Evolutionary conservation across 2,888 invertebrate genomes (phyloP).

Genomic region (Phyto melanocephala): DNA sequence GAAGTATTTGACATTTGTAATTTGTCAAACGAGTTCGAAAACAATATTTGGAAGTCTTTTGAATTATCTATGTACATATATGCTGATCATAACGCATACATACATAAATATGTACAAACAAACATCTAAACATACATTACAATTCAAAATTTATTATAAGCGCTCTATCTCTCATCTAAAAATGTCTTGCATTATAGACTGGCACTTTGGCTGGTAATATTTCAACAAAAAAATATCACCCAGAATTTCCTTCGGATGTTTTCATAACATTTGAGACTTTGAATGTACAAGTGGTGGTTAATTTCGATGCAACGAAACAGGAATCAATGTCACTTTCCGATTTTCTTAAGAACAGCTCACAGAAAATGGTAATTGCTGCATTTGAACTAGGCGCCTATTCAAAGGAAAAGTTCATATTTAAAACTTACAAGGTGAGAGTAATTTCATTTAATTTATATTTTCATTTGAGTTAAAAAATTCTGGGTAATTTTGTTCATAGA

Average conservation of each 20-base stretch:
- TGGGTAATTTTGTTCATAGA: too few species aligned
- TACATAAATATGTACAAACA: too few species aligned
- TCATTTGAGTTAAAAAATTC: background rate
- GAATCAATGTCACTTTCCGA: conserved; percentile 51
- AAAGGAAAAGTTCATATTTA: conserved; percentile 62
- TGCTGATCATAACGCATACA: too few species aligned
- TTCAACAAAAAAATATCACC: conserved; percentile 82
- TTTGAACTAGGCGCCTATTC: conserved; percentile 63
- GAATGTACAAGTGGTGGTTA: conserved; percentile 77
- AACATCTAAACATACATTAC: too few species aligned
- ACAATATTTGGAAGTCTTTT: too few species aligned
- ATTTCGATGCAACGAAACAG: conserved; percentile 77
- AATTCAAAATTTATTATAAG: too few species aligned
- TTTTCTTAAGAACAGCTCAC: conserved; percentile 38
- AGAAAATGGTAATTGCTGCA: conserved; percentile 54
- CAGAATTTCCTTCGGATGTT: conserved; percentile 85
- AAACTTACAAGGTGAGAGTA: conserved; percentile 63
- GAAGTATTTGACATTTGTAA: too few species aligned
- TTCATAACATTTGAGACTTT: conserved; percentile 79
- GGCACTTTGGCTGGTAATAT: conserved; percentile 85
- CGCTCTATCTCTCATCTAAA: too few species aligned
- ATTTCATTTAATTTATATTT: background rate
- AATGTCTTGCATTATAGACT: too few species aligned
- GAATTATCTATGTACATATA: too few species aligned
- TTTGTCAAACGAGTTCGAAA: too few species aligned